phyloP scores from a whole-genome alignment of 2,113 vertebrate genomes.

The Xerus inauris region DNA sequence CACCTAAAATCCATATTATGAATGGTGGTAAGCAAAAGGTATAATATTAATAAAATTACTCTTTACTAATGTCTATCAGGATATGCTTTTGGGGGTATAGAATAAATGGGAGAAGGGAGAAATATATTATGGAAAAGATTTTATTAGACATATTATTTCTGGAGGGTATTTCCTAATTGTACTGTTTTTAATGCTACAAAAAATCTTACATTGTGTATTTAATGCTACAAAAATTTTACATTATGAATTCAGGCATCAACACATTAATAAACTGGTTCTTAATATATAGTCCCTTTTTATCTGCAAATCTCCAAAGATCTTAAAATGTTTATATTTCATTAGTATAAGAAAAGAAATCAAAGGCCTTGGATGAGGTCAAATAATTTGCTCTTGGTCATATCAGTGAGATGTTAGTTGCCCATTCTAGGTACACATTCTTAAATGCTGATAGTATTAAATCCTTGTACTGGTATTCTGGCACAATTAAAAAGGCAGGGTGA shows the following conservation, averaged over 20 bases:
- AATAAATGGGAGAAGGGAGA: conserved; percentile 8
- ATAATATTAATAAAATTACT: background rate
- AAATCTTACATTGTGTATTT: background rate
- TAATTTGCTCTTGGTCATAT: conserved; percentile 8
- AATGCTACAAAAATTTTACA: conserved; percentile 5
- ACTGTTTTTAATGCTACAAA: conserved; percentile 10
- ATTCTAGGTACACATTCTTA: conserved; percentile 14
- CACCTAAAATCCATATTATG: background rate
- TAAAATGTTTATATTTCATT: conserved; percentile 17
- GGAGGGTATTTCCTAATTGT: conserved; percentile 31
- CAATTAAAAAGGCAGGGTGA: conserved; percentile 64
- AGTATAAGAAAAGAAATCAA: background rate
- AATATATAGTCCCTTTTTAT: background rate
- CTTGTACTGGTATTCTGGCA: background rate
- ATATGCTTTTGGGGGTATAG: background rate
- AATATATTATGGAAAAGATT: conserved; percentile 21
- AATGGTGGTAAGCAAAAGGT: conserved; percentile 3
- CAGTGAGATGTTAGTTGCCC: background rate
- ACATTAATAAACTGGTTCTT: conserved; percentile 32
- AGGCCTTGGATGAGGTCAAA: background rate
- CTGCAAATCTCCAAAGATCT: conserved; percentile 12
- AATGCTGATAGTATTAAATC: background rate
- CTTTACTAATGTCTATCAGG: background rate
- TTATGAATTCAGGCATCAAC: conserved; percentile 11
- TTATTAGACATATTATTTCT: conserved; percentile 32